Base-by-base conservation (phyloP, 2,113 vertebrate genomes). In the Hippocampus barbouri region DNA sequence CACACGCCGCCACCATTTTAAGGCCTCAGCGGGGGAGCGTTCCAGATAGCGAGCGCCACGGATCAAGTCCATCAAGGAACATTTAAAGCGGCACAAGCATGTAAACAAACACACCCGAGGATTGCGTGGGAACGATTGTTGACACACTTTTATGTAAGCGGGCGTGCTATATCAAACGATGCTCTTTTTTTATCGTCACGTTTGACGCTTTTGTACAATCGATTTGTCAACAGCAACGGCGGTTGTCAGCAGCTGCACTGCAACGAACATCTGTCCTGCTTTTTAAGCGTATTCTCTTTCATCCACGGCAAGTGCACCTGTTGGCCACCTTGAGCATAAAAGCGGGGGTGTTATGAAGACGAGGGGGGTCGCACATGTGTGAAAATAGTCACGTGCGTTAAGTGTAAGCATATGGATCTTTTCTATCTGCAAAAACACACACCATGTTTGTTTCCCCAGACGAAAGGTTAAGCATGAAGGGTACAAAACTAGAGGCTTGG, bases 1-100 rank as follows among this genome's bases (percentile, higher is more conserved):
- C 79, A 71, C 72, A 71, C 81, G 87, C 89, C 82, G 89, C 89
- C 87, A 87, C 84, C 85, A 85, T 84, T 88, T 90, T 88, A 91
- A 85, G 72, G 78, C 87, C 89, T 83, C 87, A 74, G 87, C 83
- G 30, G 87, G 88, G 49, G 83, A 78, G 68, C 34, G 62, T 21
- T 14, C 10, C 9, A 12, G 27, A 18, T 30, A 18, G 15, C 27
- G 14, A 61, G 59, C 27, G 27, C 59, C 59, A 3, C 18, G 59
- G 1, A 34, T 61, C 59, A 1, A 61, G 20, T 23, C 40, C 23
- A 27, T 16, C 64, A 27, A 18, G n/a, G 8, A 66, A 25, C 23
- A 47, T 47, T 66, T 15, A 18, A 66, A 47, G 43, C 25, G 41
- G 43, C 43, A 23, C 38, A 14, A 23, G n/a, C 61, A 69, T 71